Base-by-base conservation (phyloP, 2,888 invertebrate genomes). In the Drosophila mulleri region DNA sequence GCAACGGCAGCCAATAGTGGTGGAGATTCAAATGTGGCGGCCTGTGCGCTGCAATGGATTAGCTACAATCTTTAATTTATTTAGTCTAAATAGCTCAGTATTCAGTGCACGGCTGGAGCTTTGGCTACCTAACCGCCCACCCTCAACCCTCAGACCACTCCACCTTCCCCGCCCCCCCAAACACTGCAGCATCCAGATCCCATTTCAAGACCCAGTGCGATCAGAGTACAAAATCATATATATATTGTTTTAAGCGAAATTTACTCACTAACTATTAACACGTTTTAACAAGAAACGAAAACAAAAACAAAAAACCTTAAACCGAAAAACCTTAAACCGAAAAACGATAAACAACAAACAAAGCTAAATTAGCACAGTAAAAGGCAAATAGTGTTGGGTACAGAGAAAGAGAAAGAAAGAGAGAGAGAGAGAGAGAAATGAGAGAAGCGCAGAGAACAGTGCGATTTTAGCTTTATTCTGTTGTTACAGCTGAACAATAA, bases 161-260 rank as follows among this genome's bases (percentile, higher is more conserved):
- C 41, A 5, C 1, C 26, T 26, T 26, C 26, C 11, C 45, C 32
- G 18, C 18, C 14, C 20, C 26, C 41, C 26, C 47, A 26, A 23
- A 35, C 18, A 45, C 53, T 23, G 37, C 53, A 39, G 53, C n/a
- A 29, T n/a, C 32, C 44, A 32, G 32, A 42, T 52, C 42, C 16
- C 50, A 20, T 32, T 14, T 47, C 44, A 50, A 59, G 52, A 72
- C 65, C 67, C 80, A 82, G 80, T 81, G 76, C 70, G 61, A 77
- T 67, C 56, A 82, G 82, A 81, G 82, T 82, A 81, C 81, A 82
- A 81, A 81, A 66, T 67, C 44, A 66, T 52, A 59, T 61, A 59
- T 61, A 58, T 64, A 45, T 64, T 67, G 44, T 67, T 64, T 71
- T 67, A 71, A 76, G 65, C 44, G 20, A 72, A 64, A 76, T 61